These are phyloP conservation scores for Pavo muticus DNA, from an alignment of 2,113 vertebrate species.

Conservation along the genomic window DNA sequence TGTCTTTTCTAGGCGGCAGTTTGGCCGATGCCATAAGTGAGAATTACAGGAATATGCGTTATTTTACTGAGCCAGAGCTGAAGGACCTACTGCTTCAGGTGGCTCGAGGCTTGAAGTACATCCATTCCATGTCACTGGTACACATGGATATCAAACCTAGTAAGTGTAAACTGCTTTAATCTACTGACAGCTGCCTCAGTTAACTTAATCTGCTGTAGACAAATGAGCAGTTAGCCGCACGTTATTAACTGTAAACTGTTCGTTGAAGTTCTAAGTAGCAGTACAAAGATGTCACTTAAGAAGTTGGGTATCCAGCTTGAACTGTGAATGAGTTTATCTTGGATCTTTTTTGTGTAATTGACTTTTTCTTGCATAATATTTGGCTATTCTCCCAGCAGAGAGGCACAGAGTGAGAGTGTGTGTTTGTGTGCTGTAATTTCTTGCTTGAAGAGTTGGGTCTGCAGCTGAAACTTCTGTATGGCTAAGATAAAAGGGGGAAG, in stretches of 20 bases:
- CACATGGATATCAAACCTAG: constrained; percentile 99
- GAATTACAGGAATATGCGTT: constrained; percentile 88
- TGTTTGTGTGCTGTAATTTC: background rate
- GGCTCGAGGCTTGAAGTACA: constrained; percentile 92
- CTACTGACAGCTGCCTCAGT: background rate
- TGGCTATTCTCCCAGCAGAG: constrained; percentile 52
- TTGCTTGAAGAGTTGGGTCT: background rate
- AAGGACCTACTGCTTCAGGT: constrained; percentile 95
- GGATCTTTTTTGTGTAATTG: constrained; percentile 34
- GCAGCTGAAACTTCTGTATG: background rate
- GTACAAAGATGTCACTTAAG: constrained; percentile 35
- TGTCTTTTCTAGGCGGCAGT: constrained; percentile 83
- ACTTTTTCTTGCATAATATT: constrained; percentile 18
- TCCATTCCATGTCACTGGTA: constrained; percentile 95
- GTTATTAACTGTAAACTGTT: constrained; percentile 58
- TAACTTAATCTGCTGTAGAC: constrained; percentile 23
- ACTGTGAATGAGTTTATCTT: constrained; percentile 56
- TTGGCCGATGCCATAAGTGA: constrained; percentile 92
- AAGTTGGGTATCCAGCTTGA: constrained; percentile 32
- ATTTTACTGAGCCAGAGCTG: constrained; percentile 89
- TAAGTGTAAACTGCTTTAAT: constrained; percentile 76
- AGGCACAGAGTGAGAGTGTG: background rate
- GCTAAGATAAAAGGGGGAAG: background rate
- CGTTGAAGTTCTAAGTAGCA: background rate
- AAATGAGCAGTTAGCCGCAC: constrained; percentile 46